Conservation (phyloP, 2,113 vertebrate genomes). For the Okapia johnstoni region DNA sequence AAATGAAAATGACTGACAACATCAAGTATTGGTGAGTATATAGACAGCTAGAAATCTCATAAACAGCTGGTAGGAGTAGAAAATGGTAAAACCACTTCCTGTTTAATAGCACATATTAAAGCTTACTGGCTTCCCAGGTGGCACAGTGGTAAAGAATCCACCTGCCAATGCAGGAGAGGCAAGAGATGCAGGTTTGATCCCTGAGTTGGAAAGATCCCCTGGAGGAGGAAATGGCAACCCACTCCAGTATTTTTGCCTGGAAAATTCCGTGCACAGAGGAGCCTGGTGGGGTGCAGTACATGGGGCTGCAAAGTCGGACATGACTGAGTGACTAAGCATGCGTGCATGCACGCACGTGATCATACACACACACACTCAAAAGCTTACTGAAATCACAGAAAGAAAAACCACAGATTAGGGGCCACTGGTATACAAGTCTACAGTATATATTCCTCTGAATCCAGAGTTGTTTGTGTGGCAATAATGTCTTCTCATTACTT, state of each 20-base stretch:
- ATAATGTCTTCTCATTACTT: background rate
- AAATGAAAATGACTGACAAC: background rate
- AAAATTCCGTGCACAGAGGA: background rate
- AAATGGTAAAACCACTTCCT: background rate
- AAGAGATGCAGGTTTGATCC: background rate
- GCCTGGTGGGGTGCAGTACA: background rate
- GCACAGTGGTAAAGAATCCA: background rate
- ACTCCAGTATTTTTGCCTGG: background rate
- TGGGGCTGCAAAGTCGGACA: background rate
- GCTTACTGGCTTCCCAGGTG: background rate
- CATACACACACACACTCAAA: background rate
- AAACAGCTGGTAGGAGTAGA: background rate
- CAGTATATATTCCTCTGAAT: background rate
- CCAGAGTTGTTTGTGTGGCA: background rate
- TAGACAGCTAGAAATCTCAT: background rate
- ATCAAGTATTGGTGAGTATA: background rate
- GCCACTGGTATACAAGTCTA: background rate
- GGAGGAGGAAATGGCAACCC: background rate
- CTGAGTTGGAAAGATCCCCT: background rate
- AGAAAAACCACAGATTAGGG: background rate
- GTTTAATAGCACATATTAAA: background rate
- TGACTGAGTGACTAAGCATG: background rate
- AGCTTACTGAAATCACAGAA: background rate
- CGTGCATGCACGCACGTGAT: accelerated
- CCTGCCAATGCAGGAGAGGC: background rate